Evolutionary conservation across 2,888 invertebrate species (phyloP).

Genomic region (Oscheius onirici): DNA sequence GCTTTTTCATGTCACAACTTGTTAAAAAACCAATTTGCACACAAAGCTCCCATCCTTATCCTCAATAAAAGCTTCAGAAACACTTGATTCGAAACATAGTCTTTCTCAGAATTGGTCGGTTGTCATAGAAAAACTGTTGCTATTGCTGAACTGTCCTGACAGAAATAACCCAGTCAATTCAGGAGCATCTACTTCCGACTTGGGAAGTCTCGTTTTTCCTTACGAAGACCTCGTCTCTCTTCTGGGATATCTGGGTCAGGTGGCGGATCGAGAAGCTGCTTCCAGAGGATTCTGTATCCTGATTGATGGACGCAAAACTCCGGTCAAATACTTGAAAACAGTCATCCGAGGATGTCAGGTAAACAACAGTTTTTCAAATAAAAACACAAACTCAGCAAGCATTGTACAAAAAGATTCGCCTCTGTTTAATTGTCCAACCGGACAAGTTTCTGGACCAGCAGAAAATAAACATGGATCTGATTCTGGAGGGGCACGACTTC

Average conservation of each 20-base stretch:
- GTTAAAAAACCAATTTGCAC: no score
- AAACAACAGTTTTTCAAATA: not conserved
- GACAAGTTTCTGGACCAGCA: slow-evolving; percentile 84
- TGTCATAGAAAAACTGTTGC: no score
- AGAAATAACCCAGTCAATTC: no score
- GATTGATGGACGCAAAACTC: slow-evolving; percentile 60
- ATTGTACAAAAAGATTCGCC: slow-evolving; percentile 59
- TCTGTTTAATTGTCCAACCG: slow-evolving; percentile 78
- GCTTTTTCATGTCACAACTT: no score
- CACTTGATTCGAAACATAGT: no score
- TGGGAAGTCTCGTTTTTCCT: slow-evolving; percentile 24
- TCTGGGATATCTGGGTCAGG: slow-evolving; percentile 39
- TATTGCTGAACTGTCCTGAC: no score
- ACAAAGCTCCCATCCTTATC: no score
- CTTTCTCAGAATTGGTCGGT: no score
- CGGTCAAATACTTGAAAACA: slow-evolving; percentile 57
- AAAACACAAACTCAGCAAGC: slow-evolving; percentile 53
- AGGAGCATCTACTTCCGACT: slow-evolving; percentile 34
- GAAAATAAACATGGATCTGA: slow-evolving; percentile 74
- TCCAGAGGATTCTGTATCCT: slow-evolving; percentile 58
- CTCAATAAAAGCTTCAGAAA: no score
- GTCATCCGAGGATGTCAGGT: slow-evolving; percentile 62
- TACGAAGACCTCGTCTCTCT: slow-evolving; percentile 57
- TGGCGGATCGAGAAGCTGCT: slow-evolving; percentile 15
- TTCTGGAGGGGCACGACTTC: slow-evolving; percentile 65